Evolutionary conservation across 35 echinoderm and acorn worm species (phyloP).

Genomic region (Anneissia japonica): DNA sequence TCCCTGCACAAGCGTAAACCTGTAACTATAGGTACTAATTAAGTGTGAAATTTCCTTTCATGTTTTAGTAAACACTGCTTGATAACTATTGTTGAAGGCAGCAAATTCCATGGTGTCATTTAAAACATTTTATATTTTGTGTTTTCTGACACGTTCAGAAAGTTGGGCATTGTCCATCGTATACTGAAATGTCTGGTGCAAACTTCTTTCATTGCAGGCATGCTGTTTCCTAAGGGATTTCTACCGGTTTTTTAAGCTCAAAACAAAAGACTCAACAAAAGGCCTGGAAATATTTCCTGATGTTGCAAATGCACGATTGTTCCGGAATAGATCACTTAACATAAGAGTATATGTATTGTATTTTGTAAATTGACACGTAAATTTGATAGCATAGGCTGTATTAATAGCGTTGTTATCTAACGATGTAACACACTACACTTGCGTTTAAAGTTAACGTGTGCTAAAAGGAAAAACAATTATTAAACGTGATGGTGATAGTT

Average conservation of each 20-base stretch:
- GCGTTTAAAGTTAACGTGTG: too few relatives aligned
- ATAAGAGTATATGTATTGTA: too few relatives aligned
- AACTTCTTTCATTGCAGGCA: neutral
- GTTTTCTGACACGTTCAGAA: neutral
- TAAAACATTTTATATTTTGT: neutral
- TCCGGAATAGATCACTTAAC: too few relatives aligned
- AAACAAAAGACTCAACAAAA: neutral
- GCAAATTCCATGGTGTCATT: neutral
- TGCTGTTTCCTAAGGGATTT: neutral
- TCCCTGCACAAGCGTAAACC: neutral
- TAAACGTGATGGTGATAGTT: too few relatives aligned
- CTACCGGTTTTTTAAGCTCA: neutral
- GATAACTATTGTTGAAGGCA: neutral
- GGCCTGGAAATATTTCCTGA: neutral
- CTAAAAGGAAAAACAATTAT: too few relatives aligned
- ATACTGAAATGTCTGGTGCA: neutral
- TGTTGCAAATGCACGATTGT: too few relatives aligned
- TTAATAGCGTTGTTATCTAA: too few relatives aligned
- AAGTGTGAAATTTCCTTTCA: neutral
- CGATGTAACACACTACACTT: too few relatives aligned
- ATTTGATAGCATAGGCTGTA: too few relatives aligned
- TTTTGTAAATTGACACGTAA: too few relatives aligned
- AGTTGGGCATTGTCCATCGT: neutral
- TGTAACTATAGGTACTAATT: neutral
- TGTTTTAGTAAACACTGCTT: neutral